Percentiles rank a stretch among this genome's conserved stretches.
These are phyloP conservation scores for Drosophila helvetica DNA, from an alignment of 2,888 invertebrate genomes.

Conservation along the genomic window DNA sequence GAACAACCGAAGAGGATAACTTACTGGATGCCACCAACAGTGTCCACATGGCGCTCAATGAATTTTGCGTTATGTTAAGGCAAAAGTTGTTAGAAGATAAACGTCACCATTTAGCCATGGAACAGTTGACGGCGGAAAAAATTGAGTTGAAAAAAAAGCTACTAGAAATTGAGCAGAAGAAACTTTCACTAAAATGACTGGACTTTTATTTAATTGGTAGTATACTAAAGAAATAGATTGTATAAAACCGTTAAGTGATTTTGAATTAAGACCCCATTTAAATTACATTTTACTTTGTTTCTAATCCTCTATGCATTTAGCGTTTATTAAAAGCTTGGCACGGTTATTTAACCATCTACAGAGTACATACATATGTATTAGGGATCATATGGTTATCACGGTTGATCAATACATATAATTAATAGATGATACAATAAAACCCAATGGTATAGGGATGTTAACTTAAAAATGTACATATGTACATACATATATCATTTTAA, in stretches of 20 bases:
- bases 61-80: slow-evolving; percentile 61
- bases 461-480: no score
- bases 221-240: not conserved
- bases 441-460: not conserved
- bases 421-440: not conserved
- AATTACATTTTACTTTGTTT: not conserved
- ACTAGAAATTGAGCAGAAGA: slow-evolving; percentile 63
- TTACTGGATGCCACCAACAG: slow-evolving; percentile 48
- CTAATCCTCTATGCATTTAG: not conserved
- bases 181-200: slow-evolving; percentile 57
- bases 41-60: slow-evolving; percentile 44
- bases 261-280: not conserved
- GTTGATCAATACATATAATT: not conserved
- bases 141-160: slow-evolving; percentile 60
- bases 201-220: not conserved
- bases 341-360: no score
- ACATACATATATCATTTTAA: no score
- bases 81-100: slow-evolving; percentile 64
- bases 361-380: not conserved
- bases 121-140: slow-evolving; percentile 63
- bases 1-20: slow-evolving; percentile 28
- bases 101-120: slow-evolving; percentile 59
- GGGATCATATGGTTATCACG: not conserved
- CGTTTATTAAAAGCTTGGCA: no score
- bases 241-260: not conserved